Conservation (phyloP, 2,888 invertebrate species). For the Drosophila parthenogenetica region DNA sequence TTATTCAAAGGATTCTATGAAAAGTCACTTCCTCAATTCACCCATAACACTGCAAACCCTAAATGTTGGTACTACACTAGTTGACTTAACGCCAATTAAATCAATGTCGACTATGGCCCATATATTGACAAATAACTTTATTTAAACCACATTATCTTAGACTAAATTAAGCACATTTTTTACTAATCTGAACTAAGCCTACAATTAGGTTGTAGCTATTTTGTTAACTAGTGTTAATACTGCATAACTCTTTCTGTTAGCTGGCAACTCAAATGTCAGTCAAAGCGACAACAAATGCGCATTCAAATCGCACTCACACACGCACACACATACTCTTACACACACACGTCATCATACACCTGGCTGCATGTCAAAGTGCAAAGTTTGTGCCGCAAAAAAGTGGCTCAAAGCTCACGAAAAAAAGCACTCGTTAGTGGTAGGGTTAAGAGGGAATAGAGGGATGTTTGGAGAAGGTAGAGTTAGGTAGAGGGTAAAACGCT, state of each 20-base stretch:
- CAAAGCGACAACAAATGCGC: constrained; percentile 50
- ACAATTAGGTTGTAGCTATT: neutral
- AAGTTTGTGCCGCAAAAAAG: constrained; percentile 69
- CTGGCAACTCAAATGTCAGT: constrained; percentile 42
- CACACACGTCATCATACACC: constrained; percentile 54
- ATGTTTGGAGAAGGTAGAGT: too few relatives aligned
- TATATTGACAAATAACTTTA: neutral
- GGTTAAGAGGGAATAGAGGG: neutral
- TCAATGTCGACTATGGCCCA: neutral
- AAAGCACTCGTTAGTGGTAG: constrained; percentile 12
- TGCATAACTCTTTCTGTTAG: neutral
- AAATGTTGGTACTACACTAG: neutral
- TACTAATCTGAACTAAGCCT: neutral
- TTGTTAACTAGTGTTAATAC: neutral
- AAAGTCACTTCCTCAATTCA: constrained; percentile 2
- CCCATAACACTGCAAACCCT: neutral
- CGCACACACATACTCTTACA: constrained; percentile 15
- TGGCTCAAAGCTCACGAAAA: constrained; percentile 55
- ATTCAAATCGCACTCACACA: constrained; percentile 37
- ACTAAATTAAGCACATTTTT: neutral
- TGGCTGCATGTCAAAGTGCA: constrained; percentile 78
- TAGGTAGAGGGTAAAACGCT: constrained; percentile 5
- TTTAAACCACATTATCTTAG: neutral
- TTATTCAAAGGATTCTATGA: constrained; percentile 41
- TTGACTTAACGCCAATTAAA: neutral